Evolutionary conservation across 1,140 invertebrate species (phyloP).

Genomic region (Tribolium madens): DNA sequence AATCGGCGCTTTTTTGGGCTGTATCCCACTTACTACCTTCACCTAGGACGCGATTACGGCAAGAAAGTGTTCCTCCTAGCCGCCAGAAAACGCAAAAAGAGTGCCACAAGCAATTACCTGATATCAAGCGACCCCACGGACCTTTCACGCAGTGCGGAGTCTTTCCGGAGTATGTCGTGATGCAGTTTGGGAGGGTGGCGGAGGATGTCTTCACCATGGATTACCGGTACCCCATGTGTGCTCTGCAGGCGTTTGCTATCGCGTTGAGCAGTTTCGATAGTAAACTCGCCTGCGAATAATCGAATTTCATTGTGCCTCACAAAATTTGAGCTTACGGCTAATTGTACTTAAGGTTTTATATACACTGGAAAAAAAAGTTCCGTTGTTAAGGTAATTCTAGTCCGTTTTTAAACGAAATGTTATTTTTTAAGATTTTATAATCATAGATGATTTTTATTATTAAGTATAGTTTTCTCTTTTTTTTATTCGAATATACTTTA

Average conservation of each 20-base stretch:
- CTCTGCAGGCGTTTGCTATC: constrained; percentile 98
- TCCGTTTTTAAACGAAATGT: constrained; percentile 27
- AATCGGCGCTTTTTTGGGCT: constrained; percentile 65
- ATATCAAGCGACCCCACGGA: constrained; percentile 99
- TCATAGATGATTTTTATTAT: constrained; percentile 17
- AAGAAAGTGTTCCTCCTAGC: constrained; percentile 97
- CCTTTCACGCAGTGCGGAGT: constrained; percentile 98
- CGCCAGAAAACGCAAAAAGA: constrained; percentile 97
- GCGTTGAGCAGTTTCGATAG: constrained; percentile 98
- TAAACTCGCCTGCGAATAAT: constrained; percentile 95
- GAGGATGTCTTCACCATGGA: constrained; percentile 99
- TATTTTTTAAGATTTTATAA: constrained; percentile 34
- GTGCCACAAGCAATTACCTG: constrained; percentile 97
- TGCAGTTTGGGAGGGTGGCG: constrained; percentile 98
- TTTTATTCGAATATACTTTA: constrained; percentile 1
- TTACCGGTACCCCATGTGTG: constrained; percentile 93
- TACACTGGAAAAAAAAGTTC: constrained; percentile 13
- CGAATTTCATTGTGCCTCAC: constrained; percentile 48
- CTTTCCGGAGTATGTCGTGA: constrained; percentile 99
- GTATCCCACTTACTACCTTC: constrained; percentile 98
- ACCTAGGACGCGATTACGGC: constrained; percentile 95
- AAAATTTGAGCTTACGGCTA: constrained; percentile 30
- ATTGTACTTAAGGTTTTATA: constrained; percentile 28
- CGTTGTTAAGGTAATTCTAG: constrained; percentile 28
- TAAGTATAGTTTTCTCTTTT: constrained; percentile 2